Evolutionary conservation across 2,797 vertebrate genomes (phyloP).

Genomic region (Toxotes lorentzi): DNA sequence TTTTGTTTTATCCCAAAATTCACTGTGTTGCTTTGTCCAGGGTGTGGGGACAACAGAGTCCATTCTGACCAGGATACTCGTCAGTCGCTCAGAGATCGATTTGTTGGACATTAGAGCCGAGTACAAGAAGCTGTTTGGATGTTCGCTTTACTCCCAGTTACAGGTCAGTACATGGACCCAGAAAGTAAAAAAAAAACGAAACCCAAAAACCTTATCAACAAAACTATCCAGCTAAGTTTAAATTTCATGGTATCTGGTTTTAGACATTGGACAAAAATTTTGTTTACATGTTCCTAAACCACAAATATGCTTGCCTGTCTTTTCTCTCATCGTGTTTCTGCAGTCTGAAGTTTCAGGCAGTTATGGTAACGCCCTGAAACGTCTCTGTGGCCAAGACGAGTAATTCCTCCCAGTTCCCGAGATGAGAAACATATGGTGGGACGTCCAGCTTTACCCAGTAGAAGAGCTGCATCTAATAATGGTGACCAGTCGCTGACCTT

Average conservation of each 20-base stretch:
- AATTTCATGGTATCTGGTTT: neutral
- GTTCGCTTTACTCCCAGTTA: constrained; percentile 84
- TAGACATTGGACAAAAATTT: neutral
- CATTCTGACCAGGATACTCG: constrained; percentile 87
- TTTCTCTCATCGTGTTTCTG: constrained; percentile 13
- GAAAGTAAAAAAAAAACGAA: no score
- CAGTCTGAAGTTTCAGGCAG: constrained; percentile 83
- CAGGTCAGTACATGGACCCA: constrained; percentile 78
- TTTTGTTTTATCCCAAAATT: neutral
- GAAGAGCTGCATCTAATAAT: neutral
- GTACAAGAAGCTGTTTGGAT: constrained; percentile 89
- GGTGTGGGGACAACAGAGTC: constrained; percentile 89
- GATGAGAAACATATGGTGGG: constrained; percentile 38
- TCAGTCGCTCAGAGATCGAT: constrained; percentile 90
- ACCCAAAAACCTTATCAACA: neutral
- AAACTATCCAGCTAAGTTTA: neutral
- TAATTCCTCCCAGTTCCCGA: constrained; percentile 39
- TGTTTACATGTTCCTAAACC: neutral
- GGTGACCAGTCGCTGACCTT: neutral
- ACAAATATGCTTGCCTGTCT: neutral
- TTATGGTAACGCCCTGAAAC: constrained; percentile 72
- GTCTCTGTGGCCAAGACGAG: constrained; percentile 80
- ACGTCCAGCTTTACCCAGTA: constrained; percentile 4
- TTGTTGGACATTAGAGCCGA: constrained; percentile 89
- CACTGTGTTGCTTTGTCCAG: constrained; percentile 68